These are phyloP conservation scores for Pseudomugil gertrudae DNA, from an alignment of 2,797 vertebrate genomes.

Conservation along the genomic window DNA sequence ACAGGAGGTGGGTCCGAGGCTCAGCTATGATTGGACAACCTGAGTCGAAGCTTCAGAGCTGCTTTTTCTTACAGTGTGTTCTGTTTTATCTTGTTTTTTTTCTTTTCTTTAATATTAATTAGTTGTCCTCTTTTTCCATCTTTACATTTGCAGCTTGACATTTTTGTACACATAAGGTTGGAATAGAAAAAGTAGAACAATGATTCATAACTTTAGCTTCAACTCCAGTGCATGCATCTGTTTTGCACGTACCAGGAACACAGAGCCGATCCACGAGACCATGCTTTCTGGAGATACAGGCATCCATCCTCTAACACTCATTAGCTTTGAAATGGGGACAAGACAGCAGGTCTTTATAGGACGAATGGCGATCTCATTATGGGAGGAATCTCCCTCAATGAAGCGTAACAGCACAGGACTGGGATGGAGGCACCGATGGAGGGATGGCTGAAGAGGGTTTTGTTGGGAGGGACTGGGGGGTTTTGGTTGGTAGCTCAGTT, in stretches of 20 bases:
- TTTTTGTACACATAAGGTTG: neutral
- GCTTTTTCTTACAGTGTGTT: neutral
- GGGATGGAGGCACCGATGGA: conserved; percentile 15
- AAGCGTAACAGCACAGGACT: conserved; percentile 57
- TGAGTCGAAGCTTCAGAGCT: neutral
- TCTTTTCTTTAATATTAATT: neutral
- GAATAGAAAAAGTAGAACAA: neutral
- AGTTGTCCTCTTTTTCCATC: neutral
- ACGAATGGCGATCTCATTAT: conserved; percentile 59
- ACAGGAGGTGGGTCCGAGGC: conserved; percentile 3
- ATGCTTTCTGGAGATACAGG: conserved; percentile 1
- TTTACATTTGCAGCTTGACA: neutral
- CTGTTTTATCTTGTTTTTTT: neutral
- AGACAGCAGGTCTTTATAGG: conserved; percentile 26
- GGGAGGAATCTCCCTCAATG: conserved; percentile 39
- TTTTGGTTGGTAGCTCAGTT: neutral
- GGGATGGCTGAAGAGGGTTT: neutral
- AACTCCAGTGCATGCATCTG: neutral
- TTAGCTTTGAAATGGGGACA: conserved; percentile 63
- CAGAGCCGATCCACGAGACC: neutral
- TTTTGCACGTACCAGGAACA: neutral
- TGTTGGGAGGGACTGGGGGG: neutral
- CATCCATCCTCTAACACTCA: conserved; percentile 48
- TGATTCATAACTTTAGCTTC: neutral
- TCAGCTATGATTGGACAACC: neutral